Conservation (phyloP, 1,140 invertebrate genomes). For the Zaprionus ornatus region DNA sequence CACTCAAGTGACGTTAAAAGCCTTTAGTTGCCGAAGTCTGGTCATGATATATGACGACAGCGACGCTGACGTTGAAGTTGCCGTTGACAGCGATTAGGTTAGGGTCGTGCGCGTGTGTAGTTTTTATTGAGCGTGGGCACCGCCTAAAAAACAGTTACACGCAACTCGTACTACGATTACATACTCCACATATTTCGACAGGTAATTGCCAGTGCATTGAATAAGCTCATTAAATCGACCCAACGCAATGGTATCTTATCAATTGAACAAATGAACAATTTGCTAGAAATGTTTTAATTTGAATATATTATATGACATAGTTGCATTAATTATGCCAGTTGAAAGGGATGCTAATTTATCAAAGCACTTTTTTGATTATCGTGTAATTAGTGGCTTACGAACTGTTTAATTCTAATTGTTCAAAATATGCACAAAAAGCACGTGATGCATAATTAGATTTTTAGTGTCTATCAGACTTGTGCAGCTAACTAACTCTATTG, state of each 20-base stretch:
- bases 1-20: constrained; percentile 55
- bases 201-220: not conserved
- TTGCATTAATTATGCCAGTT: constrained; percentile 16
- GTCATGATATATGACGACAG: constrained; percentile 68
- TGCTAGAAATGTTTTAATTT: not conserved
- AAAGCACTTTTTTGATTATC: not conserved
- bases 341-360: constrained; percentile 9
- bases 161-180: constrained; percentile 1
- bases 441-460: constrained; percentile 1
- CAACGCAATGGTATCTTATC: not conserved
- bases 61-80: constrained; percentile 19
- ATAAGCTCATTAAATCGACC: not conserved
- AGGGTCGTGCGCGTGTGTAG: constrained; percentile 37
- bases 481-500: constrained; percentile 1
- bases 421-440: not conserved
- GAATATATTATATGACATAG: not conserved
- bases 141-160: constrained; percentile 35
- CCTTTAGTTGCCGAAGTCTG: constrained; percentile 49
- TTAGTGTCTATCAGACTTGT: not conserved
- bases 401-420: constrained; percentile 13
- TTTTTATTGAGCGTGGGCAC: constrained; percentile 52
- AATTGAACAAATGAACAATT: not conserved
- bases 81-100: constrained; percentile 56
- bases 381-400: not conserved
- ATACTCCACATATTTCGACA: constrained; percentile 15